Conservation (phyloP, 2,797 vertebrate genomes). For the Gouania willdenowi region DNA sequence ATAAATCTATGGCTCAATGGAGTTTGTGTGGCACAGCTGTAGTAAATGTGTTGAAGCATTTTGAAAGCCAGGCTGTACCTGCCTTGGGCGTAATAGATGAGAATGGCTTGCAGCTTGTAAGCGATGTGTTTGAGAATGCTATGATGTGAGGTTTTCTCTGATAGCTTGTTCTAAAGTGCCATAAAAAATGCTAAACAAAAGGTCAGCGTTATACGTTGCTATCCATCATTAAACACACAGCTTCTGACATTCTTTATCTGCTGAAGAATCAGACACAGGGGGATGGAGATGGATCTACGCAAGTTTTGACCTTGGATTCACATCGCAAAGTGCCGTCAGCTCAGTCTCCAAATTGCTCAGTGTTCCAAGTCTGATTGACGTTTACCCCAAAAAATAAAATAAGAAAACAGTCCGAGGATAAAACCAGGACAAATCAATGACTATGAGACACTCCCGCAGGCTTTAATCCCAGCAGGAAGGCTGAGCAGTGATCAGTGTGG, state of each 20-base stretch:
- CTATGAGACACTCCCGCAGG: constrained; percentile 38
- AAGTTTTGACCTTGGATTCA: constrained; percentile 50
- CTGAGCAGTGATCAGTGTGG: constrained; percentile 25
- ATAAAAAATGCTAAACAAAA: constrained; percentile 18
- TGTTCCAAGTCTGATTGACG: constrained; percentile 61
- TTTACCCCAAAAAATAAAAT: too few relatives aligned
- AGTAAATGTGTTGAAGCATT: too few relatives aligned
- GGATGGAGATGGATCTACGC: constrained; percentile 47
- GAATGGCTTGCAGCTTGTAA: too few relatives aligned
- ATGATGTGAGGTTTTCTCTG: neutral
- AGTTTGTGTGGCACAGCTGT: too few relatives aligned
- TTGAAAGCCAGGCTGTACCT: too few relatives aligned
- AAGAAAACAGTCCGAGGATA: constrained; percentile 55
- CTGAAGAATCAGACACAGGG: constrained; percentile 11
- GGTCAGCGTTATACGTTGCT: constrained; percentile 11
- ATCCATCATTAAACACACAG: constrained; percentile 10
- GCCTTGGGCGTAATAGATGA: too few relatives aligned
- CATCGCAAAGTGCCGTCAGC: constrained; percentile 20
- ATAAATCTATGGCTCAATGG: too few relatives aligned
- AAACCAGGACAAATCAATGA: constrained; percentile 44
- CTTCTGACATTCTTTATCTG: constrained; percentile 7
- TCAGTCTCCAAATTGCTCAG: constrained; percentile 43
- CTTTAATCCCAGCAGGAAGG: constrained; percentile 52
- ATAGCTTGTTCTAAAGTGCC: constrained; percentile 9
- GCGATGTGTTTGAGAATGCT: too few relatives aligned